Base-by-base conservation (phyloP, 2,888 invertebrate species). In the Allolobophora icterica region DNA sequence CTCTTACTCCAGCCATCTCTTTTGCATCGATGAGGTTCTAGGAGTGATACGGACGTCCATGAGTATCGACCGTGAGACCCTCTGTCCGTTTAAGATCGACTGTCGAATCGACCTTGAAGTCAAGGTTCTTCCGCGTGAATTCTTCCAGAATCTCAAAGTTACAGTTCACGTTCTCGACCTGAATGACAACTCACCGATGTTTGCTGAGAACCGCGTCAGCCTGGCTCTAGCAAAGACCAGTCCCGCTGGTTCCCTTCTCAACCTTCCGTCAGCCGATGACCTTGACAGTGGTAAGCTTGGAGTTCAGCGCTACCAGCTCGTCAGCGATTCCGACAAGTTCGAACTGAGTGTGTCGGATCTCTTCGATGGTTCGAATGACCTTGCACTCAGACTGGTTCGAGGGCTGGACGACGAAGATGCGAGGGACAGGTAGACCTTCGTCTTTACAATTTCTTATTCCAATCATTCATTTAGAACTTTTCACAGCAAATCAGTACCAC, bases 281-380 rank as follows among this genome's bases (percentile, higher is more conserved):
- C 71, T 84, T 13, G 92, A 92, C 90, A 92, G 92, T 83, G 91
- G 89, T 0, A 87, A 52, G 84, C 92, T 90, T 35, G 92, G 92
- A 11, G 90, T 92, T 15, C 83, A 91, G 58, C 42, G 89, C 33
- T 92, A 92, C 84, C 91, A 91, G 40, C 90, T 93, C n/a, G 84
- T 90, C 24, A 84, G 90, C 13, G 89, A 89, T 15, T 42, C 90
- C 19, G 89, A 90, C n/a, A 91, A 89, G 90, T 92, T 93, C 89
- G 91, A 89, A 40, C 83, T 93, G 83, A 83, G 40, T 38, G 91
- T 91, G 30, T 91, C 89, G 30, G 90, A 83, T 35, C 91, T 91
- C 38, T 52, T 87, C 13, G 92, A 92, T 52, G 92, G 92, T 33
- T 90, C 98, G n/a, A 89, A 89, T 83, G 91, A 91, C 30, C 24